Percentiles rank a stretch among this genome's conserved stretches.
These are phyloP conservation scores for Holothuria scabra DNA, from an alignment of 53 echinoderm and acorn worm genomes.

Conservation along the genomic window DNA sequence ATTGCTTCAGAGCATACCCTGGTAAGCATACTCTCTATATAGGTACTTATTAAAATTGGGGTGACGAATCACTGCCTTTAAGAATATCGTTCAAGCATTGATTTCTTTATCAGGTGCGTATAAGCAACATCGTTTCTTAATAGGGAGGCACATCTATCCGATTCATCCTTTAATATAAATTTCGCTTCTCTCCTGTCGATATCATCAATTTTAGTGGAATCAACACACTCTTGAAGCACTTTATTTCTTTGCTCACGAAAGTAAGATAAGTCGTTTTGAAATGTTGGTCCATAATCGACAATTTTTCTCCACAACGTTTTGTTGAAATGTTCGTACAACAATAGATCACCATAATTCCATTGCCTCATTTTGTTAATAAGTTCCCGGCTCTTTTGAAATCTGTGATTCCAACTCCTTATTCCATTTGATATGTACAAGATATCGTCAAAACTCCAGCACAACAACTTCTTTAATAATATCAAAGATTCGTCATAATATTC, in stretches of 20 bases:
- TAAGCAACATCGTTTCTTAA: conserved; percentile 28
- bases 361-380: conserved; percentile 36
- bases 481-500: conserved; percentile 78
- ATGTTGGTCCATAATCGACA: conserved; percentile 54
- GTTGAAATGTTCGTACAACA: conserved; percentile 76
- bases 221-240: conserved; percentile 38
- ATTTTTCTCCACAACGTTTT: conserved; percentile 66
- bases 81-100: conserved; percentile 21
- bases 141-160: conserved; percentile 29
- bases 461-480: conserved; percentile 55
- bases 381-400: conserved; percentile 11
- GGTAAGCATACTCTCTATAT: no score
- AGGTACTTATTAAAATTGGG: no score
- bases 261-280: conserved; percentile 48
- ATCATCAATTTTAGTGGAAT: conserved; percentile 17
- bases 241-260: conserved; percentile 35
- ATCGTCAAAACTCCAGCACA: conserved; percentile 71
- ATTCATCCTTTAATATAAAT: conserved; percentile 34
- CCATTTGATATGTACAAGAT: conserved; percentile 62
- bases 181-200: conserved; percentile 49
- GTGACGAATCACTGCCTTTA: no score
- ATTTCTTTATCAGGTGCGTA: conserved; percentile 19
- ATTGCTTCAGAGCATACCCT: no score
- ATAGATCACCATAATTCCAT: conserved; percentile 66
- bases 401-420: conserved; percentile 57